Conservation (phyloP, 2,888 invertebrate species). For the Isotomurus palustris region DNA sequence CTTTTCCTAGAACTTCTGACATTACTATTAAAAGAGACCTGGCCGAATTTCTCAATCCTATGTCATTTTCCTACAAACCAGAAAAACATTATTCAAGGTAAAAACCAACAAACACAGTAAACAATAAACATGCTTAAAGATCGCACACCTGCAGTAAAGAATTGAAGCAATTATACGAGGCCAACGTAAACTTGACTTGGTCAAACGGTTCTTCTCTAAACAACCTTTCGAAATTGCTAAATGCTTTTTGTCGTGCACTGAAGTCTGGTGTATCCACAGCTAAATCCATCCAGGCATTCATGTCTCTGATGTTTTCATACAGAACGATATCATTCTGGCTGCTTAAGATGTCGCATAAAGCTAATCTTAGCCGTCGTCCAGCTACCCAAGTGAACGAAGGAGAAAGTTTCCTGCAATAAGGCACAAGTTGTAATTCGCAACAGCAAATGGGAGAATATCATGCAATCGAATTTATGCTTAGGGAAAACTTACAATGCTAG, state of each 20-base stretch:
- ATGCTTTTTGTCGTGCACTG: slow-evolving; percentile 25
- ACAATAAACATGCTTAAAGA: not conserved
- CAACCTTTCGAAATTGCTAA: slow-evolving; percentile 18
- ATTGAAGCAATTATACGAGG: slow-evolving; percentile 27
- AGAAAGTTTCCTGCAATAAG: slow-evolving; percentile 25
- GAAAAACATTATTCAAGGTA: too few relatives aligned
- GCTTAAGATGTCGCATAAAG: slow-evolving; percentile 22
- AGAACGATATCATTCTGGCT: slow-evolving; percentile 9
- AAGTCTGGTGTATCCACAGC: slow-evolving; percentile 33
- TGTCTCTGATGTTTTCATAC: slow-evolving; percentile 20
- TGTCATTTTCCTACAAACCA: slow-evolving; percentile 33
- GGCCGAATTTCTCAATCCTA: slow-evolving; percentile 30
- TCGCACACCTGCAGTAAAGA: slow-evolving; percentile 18
- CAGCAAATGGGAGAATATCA: not conserved
- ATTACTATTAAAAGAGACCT: slow-evolving; percentile 20
- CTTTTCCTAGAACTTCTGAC: slow-evolving; percentile 3
- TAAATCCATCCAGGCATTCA: slow-evolving; percentile 25
- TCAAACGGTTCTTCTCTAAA: slow-evolving; percentile 13
- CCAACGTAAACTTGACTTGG: slow-evolving; percentile 7
- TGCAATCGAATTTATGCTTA: not conserved
- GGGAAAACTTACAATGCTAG: slow-evolving; percentile 24
- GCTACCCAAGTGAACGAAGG: slow-evolving; percentile 27
- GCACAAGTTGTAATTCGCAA: not conserved
- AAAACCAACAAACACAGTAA: too few relatives aligned
- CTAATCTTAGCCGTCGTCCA: slow-evolving; percentile 27